Conservation (phyloP, 2,113 vertebrate genomes). For the Arenaria interpres region DNA sequence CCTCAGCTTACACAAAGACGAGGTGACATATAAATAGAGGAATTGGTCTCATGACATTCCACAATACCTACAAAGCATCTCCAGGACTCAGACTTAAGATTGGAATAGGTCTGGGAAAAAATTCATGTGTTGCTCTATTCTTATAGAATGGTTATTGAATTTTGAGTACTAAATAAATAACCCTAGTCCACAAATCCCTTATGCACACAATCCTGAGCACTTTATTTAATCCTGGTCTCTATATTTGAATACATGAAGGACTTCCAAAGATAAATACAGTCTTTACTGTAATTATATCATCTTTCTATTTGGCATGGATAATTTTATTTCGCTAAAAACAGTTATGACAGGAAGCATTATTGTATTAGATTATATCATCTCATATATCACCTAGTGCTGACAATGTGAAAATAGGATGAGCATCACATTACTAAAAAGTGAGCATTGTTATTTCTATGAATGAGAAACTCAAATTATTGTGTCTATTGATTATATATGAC, state of each 20-base stretch:
- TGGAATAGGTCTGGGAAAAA: neutral
- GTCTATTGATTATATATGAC: neutral
- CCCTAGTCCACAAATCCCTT: neutral
- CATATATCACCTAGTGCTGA: neutral
- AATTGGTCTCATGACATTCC: neutral
- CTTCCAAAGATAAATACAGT: neutral
- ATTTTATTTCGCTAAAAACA: conserved; percentile 35
- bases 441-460: neutral
- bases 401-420: neutral
- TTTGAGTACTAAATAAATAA: conserved; percentile 20
- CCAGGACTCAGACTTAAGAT: neutral
- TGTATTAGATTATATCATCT: neutral
- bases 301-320: neutral
- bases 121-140: neutral
- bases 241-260: neutral
- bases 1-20: neutral
- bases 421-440: neutral
- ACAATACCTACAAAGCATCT: neutral
- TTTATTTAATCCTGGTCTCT: conserved; percentile 16
- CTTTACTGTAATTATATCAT: conserved; percentile 1
- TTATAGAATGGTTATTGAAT: neutral
- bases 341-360: neutral
- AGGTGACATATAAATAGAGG: neutral
- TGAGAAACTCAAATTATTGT: neutral
- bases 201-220: neutral